Conservation (phyloP, 2,797 vertebrate species). For the Xiphorhynchus erythropygius region DNA sequence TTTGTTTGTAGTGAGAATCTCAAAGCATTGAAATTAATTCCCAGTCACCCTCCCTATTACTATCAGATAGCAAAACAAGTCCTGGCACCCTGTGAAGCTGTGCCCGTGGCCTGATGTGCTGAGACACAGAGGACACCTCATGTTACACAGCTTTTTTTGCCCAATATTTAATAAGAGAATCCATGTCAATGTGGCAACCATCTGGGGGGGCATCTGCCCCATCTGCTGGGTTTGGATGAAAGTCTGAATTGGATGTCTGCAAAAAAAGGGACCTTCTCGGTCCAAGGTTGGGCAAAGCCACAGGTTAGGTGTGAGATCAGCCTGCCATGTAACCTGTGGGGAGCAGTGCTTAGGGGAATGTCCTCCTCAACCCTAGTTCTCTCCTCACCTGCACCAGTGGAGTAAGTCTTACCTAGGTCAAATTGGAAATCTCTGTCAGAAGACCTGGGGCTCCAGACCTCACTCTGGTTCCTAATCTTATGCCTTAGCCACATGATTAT, state of each 20-base stretch:
- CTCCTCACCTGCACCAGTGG: background rate
- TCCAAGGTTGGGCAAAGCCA: background rate
- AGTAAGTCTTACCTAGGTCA: background rate
- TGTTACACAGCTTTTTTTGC: background rate
- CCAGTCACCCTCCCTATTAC: background rate
- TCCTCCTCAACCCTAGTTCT: background rate
- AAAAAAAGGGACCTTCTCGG: background rate
- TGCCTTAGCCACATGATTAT: background rate
- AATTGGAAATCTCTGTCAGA: background rate
- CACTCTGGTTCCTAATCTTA: background rate
- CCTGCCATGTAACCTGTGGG: background rate
- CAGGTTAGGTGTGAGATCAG: background rate
- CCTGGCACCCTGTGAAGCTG: background rate
- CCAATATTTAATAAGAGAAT: background rate
- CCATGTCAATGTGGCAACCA: background rate
- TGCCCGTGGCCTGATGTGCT: background rate
- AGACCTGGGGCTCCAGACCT: background rate
- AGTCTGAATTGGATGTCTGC: background rate
- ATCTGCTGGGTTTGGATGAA: background rate
- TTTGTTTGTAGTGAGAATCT: slow-evolving; percentile 31
- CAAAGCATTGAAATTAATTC: slow-evolving; percentile 22
- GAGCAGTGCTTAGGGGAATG: background rate
- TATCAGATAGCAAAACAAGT: slow-evolving; percentile 34
- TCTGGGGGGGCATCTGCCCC: background rate
- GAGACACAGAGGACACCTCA: background rate